phyloP scores from a whole-genome alignment of 2,797 vertebrate species.

The Tapirus indicus region DNA sequence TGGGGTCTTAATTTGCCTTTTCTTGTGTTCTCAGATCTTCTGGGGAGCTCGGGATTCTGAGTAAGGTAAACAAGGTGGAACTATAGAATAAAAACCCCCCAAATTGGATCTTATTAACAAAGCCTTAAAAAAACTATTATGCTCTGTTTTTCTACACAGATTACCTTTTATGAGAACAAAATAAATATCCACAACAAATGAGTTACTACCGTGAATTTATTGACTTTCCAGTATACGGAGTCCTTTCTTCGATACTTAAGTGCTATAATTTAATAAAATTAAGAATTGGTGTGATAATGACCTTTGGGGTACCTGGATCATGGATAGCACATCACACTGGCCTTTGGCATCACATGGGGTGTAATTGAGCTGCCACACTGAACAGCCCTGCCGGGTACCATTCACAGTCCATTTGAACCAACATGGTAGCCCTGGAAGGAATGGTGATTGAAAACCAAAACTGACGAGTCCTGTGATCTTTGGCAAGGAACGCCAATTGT shows the following conservation, averaged over 20 bases:
- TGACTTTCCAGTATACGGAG: background rate
- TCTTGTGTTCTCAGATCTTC: background rate
- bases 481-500: background rate
- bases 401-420: background rate
- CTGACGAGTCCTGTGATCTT: background rate
- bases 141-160: background rate
- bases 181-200: background rate
- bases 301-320: fast-evolving
- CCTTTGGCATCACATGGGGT: background rate
- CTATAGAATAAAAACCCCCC: background rate
- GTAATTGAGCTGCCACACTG: background rate
- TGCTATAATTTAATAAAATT: background rate
- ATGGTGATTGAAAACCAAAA: background rate
- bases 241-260: background rate
- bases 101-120: background rate
- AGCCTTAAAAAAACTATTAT: background rate
- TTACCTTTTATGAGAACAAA: background rate
- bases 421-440: background rate
- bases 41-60: background rate
- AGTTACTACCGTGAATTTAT: background rate
- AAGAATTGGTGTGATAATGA: background rate
- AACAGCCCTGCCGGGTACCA: too few relatives aligned
- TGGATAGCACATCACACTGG: background rate
- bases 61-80: background rate
- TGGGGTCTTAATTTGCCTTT: background rate